Base-by-base conservation (phyloP, 2,797 vertebrate species). In the Sphenopsis melanotis region DNA sequence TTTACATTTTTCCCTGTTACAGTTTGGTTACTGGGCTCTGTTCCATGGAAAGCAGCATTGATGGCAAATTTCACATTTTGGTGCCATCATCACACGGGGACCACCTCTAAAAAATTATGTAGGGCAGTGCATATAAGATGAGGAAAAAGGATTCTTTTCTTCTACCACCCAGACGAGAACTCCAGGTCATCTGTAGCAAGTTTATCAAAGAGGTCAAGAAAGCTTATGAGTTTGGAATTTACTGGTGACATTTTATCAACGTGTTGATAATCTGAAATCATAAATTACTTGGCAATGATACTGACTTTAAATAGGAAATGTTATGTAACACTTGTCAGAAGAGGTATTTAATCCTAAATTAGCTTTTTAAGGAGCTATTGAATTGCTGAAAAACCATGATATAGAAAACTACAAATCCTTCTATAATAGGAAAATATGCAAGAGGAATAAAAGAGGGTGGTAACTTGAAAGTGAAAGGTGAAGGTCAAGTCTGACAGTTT, bases 251-350 rank as follows among this genome's bases (percentile, higher is more conserved):
- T 37, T 89, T 65, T 90, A 93, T 90, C 10, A 0, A 75, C 71
- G 66, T 47, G 59, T 72, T 76, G 47, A 63, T 91, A 92, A 87
- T 89, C 55, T 82, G 75, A 87, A 89, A 76, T 94, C 14, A 22
- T 82, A 74, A 89, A 87, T 84, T 82, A 55, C 63, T 90, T 92
- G 63, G 66, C 47, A 56, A 10, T 53, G 77, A 53, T 90, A 72
- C n/a, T 76, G 80, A 55, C 47, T 95, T 93, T 90, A 95, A 94
- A 91, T 89, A 80, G 87, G 78, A 92, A 53, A 90, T 89, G 60
- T 95, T 93, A 90, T 39, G 14, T 93, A 89, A 93, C 24, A 11
- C 76, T 82, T 83, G 37, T 39, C 56, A 87, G 63, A 91, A 91
- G 16, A 47, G 14, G 1, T 90, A 68, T 90, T 78, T 89, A 92